Evolutionary conservation across 2,888 invertebrate species (phyloP), one percentile per base, ranked within the genome.

Genomic region (Mythimna loreyi): DNA sequence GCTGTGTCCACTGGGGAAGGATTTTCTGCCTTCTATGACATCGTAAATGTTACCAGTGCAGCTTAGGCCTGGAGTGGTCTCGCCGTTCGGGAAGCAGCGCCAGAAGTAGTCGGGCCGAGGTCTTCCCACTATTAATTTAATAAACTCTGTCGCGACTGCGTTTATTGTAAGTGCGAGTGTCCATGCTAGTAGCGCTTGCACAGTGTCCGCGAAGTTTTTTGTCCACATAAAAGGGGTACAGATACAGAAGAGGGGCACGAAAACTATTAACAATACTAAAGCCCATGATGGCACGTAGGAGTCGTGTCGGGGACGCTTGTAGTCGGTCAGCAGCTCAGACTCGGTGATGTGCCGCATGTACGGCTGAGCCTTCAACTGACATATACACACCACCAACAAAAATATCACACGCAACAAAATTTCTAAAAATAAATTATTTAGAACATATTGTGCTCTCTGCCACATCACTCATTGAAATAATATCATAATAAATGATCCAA

Each of bases 1-100:
- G 36, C 98, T 97, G 92, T 98, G 98, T 25, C 98, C 98, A 91
- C 98, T 98, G 0, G 98, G 98, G 89, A 98, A 98, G 82, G 98
- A 98, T 90, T 98, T 98, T 72, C 97, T 96, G 13, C 98, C 98
- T 76, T 98, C 98, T 80, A 96, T 96, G 23, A 98, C 94, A 3
- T 94, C 94, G 47, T 90, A 88, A 8, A 91, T 87, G 72, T 96
- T 93, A 3, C 98, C 98, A 0, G 97, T 97, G 85, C 98, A 98
- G 43, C 89, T 87, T 61, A 96, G 92, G 36, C 96, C 96, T 33
- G 66, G 52, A 33, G 91, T 90, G 21, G 85, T 75, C 76, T 94
- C 96, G 0, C 98, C 98, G 87, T 97, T 97, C 0, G 98, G 98
- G 90, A 97, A 98, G 89, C 98, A 98, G 36, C 98, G 96, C 91